Evolutionary conservation across 92 coral and sea anemone genomes (phyloP).

Genomic region (Epizoanthus ramosus): DNA sequence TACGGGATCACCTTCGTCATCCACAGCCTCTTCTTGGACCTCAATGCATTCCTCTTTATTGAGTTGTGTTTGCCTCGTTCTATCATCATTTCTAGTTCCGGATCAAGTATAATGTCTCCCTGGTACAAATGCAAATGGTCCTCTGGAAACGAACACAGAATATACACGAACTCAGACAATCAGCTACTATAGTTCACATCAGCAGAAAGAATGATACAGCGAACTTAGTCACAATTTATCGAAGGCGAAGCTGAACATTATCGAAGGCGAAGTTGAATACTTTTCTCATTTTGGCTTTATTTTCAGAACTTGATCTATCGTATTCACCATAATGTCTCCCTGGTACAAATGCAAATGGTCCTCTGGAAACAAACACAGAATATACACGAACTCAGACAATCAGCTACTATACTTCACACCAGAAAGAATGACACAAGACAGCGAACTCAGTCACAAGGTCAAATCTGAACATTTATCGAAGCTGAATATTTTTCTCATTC

Average conservation of each 20-base stretch:
- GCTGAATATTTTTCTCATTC: no score
- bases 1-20: constrained; percentile 68
- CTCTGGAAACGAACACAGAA: constrained; percentile 36
- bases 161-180: constrained; percentile 5
- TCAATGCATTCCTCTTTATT: constrained; percentile 65
- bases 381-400: constrained; percentile 5
- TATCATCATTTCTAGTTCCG: constrained; percentile 59
- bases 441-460: no score
- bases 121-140: constrained; percentile 59
- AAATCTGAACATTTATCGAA: no score
- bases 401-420: no score
- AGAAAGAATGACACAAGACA: no score
- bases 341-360: constrained; percentile 59
- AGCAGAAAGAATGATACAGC: no score
- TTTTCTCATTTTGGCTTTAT: no score
- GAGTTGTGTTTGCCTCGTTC: constrained; percentile 35
- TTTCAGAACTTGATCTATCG: no score
- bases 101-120: constrained; percentile 76
- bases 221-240: no score
- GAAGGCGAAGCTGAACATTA: no score
- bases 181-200: no score
- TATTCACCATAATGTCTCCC: constrained; percentile 85
- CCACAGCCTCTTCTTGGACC: constrained; percentile 72
- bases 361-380: constrained; percentile 36
- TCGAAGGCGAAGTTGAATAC: no score